Percentiles rank a stretch among this genome's conserved stretches.
Evolutionary conservation across 2,888 invertebrate genomes (phyloP).

Genomic region (Clitarchus hookeri): DNA sequence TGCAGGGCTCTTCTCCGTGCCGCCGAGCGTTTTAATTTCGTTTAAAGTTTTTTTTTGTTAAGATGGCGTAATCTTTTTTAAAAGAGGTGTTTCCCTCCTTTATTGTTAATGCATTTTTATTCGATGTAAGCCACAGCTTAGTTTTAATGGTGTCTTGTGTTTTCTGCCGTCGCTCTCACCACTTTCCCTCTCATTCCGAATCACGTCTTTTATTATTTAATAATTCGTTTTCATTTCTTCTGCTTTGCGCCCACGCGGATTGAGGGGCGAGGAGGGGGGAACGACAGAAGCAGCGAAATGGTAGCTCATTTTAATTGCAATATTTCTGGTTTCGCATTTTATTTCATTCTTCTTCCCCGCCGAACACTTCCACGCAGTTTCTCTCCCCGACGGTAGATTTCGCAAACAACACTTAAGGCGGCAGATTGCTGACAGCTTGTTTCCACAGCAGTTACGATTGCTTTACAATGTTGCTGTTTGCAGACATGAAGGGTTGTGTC

Average conservation of each 20-base stretch:
- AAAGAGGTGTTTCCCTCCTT: constrained; percentile 22
- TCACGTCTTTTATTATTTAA: constrained; percentile 23
- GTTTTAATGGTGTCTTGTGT: constrained; percentile 26
- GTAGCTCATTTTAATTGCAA: constrained; percentile 20
- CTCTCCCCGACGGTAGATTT: background rate
- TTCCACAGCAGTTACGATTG: no score
- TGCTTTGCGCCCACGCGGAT: background rate
- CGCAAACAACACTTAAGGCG: background rate
- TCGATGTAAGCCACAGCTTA: constrained; percentile 25
- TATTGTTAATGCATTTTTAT: constrained; percentile 25
- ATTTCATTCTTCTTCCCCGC: background rate
- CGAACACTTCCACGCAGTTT: background rate
- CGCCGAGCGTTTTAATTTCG: background rate
- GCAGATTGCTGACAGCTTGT: background rate
- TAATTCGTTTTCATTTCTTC: constrained; percentile 23
- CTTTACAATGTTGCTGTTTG: no score
- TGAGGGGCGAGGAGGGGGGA: background rate
- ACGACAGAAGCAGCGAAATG: background rate
- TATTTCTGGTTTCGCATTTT: constrained; percentile 11
- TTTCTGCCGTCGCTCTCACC: background rate
- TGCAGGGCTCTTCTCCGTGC: background rate
- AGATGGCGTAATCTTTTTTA: constrained; percentile 21
- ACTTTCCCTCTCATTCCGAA: background rate
- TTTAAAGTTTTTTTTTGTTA: constrained; percentile 3
- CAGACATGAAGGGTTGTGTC: no score